A percentile compares a stretch with the other conserved stretches of the same genome.
Evolutionary conservation across 1,140 invertebrate species (phyloP).

Genomic region (Caenorhabditis elegans): DNA sequence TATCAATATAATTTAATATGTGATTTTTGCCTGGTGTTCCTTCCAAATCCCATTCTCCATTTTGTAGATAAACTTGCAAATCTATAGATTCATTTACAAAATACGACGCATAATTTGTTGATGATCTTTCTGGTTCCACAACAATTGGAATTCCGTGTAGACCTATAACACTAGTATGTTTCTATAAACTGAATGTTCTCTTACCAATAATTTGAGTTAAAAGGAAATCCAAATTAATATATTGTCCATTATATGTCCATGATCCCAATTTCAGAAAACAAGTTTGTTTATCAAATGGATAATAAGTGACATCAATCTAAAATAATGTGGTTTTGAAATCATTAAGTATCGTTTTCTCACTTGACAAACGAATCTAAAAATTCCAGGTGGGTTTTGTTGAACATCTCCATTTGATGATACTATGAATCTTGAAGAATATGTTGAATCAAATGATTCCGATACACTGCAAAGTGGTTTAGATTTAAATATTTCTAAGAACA

Average conservation of each 20-base stretch:
- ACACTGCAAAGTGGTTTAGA: conserved; percentile 37
- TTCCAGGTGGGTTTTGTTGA: conserved; percentile 43
- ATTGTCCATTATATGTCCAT: conserved; percentile 39
- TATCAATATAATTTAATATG: too few relatives aligned
- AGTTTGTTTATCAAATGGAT: conserved; percentile 41
- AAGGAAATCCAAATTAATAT: conserved; percentile 38
- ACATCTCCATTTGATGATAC: conserved; percentile 37
- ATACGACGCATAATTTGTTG: neutral
- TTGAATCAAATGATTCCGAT: conserved; percentile 39
- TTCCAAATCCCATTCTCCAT: conserved; percentile 45
- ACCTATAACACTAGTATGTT: neutral
- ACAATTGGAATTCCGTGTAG: neutral
- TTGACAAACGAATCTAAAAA: conserved; percentile 36
- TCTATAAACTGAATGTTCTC: neutral
- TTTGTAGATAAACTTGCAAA: conserved; percentile 41
- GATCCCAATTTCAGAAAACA: conserved; percentile 44
- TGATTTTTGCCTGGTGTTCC: conserved; percentile 7
- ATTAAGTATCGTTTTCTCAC: neutral
- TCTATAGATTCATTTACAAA: conserved; percentile 40
- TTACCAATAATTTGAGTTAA: conserved; percentile 12
- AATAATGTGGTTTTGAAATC: neutral
- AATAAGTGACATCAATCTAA: conserved; percentile 42
- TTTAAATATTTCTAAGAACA: too few relatives aligned
- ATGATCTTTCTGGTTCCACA: neutral
- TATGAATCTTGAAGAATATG: conserved; percentile 40